Percentiles rank a stretch among this genome's conserved stretches.
Evolutionary conservation across 2,888 invertebrate genomes (phyloP).

Genomic region (Diarsia brunnea): DNA sequence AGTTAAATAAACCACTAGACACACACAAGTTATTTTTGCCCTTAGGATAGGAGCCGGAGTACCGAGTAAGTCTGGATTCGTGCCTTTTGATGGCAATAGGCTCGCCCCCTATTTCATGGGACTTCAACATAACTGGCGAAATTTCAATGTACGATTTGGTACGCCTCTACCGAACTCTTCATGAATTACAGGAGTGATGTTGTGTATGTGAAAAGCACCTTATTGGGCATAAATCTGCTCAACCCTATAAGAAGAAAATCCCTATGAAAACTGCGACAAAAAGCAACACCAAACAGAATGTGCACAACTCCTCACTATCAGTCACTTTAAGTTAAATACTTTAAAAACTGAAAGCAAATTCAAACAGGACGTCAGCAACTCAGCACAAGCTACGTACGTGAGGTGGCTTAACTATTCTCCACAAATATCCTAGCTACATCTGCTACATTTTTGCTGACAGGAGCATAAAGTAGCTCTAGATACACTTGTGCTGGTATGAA

Average conservation of each 20-base stretch:
- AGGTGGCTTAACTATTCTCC: conserved; percentile 35
- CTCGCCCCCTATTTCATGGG: too few relatives aligned
- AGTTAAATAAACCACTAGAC: neutral
- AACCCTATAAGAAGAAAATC: neutral
- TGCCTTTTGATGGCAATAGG: too few relatives aligned
- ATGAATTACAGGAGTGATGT: too few relatives aligned
- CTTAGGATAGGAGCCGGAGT: too few relatives aligned
- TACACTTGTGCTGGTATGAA: conserved; percentile 41
- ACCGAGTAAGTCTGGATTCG: too few relatives aligned
- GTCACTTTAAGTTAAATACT: neutral
- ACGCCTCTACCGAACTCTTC: too few relatives aligned
- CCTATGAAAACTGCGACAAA: neutral
- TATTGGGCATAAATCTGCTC: neutral
- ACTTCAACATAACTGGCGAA: too few relatives aligned
- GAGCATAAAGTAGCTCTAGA: conserved; percentile 35
- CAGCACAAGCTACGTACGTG: conserved; percentile 17
- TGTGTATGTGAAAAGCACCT: neutral
- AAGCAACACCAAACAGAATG: neutral
- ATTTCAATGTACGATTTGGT: too few relatives aligned
- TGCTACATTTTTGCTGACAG: conserved; percentile 53
- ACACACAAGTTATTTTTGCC: neutral
- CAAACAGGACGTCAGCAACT: conserved; percentile 36
- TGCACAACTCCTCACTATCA: neutral
- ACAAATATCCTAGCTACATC: conserved; percentile 40
- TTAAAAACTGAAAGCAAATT: conserved; percentile 17